Base-by-base conservation (phyloP, 2,113 vertebrate species). In the Reinhardtius hippoglossoides region DNA sequence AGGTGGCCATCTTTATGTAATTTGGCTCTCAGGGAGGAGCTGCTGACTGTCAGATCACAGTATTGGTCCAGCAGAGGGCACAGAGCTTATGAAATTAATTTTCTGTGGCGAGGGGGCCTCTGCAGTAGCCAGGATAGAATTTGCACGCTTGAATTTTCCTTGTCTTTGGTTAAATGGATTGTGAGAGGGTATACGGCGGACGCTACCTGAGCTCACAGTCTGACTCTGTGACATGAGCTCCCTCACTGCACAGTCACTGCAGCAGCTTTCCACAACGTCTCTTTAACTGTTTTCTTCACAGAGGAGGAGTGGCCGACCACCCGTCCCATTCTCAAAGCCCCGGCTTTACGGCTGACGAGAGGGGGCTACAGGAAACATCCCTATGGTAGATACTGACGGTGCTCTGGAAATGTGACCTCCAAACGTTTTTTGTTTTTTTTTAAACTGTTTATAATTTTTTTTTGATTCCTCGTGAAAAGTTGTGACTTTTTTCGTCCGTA, bases 371-470 rank as follows among this genome's bases (percentile, higher is more conserved):
- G 98, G 95, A 97, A 99, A 90, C 97, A 99, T 92, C 98, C 98
- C 88, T 99, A 99, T 95, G 97, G 97, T 97, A 98, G 98, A 99
- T 99, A 98, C 96, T 99, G 96, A 99, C 98, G 97, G 95, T 96
- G 96, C 92, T 95, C 87, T 91, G 94, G 93, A 94, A 90, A 95
- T 90, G 90, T 95, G 93, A 95, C 91, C 94, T 96, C 92, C 92
- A 74, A 91, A 63, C 37, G 23, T 63, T 94, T n/a, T n/a, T n/a
- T n/a, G n/a, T n/a, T n/a, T n/a, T n/a, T n/a, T n/a, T n/a, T n/a
- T n/a, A 93, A 96, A 95, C 95, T 94, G 93, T 89, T 95, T 95
- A 91, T 90, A 94, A 94, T 88, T 94, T 93, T 92, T 93, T 92
- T 95, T 94, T 93, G 90, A 95, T 59, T 74, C 73, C 35, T 78